Base-by-base conservation (phyloP, 1,140 invertebrate species). In the Apis florea region DNA sequence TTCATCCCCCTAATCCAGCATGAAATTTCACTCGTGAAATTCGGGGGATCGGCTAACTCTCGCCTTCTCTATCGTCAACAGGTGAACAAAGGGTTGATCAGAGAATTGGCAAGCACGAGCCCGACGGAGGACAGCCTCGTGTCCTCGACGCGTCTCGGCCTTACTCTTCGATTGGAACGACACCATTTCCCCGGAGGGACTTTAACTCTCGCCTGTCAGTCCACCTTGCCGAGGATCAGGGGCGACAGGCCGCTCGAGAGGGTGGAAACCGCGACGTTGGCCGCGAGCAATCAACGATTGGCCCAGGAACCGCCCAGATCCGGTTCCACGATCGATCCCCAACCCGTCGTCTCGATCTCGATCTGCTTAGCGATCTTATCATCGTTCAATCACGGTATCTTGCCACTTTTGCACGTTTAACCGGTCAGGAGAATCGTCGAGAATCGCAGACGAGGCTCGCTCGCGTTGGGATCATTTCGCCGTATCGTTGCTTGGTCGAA, bases 211-310 rank as follows among this genome's bases (percentile, higher is more conserved):
- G 85, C 78, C n/a, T 94, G 93, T 70, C 89, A 89, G 70, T 91
- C 93, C 12, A 86, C 64, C 26, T 73, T 93, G 63, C 91, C 92
- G 26, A 91, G 85, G 47, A 88, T 93, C 47, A 75, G 86, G 12
- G 82, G 85, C 0, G 69, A 68, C 1, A 80, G 72, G 31, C 17
- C 84, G 2, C 78, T 89, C 49, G 84, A 84, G 54, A 90, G 64
- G 21, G 89, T 88, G 53, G 87, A 83, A 24, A 86, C 88, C 11
- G 89, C 90, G 3, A 91, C 92, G 0, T 83, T 94, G 2, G 91
- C 91, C 21, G 91, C 90, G 56, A 93, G 89, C 74, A 93, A 92
- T 58, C 89, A 93, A 70, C 89, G 89, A 83, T 89, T 93, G 21
- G 91, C 90, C 3, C 92, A 93, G 75, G 91, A 92, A 79, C 91